phyloP scores from a whole-genome alignment of 2,113 vertebrate species.

The Upupa epops region DNA sequence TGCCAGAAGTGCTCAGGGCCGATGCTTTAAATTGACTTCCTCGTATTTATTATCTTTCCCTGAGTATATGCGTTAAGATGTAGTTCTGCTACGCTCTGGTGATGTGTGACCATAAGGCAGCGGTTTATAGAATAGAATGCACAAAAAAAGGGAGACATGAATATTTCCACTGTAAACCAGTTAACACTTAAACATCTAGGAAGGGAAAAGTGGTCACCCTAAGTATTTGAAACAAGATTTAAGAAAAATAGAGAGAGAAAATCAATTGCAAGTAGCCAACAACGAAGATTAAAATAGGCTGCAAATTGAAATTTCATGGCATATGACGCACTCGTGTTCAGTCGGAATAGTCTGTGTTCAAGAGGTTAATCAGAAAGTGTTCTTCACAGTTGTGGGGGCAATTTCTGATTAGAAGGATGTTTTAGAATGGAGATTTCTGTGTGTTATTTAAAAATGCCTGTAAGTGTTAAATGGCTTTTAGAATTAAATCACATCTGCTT shows the following conservation, averaged over 20 bases:
- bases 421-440: neutral
- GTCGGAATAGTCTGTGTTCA: neutral
- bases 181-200: neutral
- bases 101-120: neutral
- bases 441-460: neutral
- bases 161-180: neutral
- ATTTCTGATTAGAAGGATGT: neutral
- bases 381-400: neutral
- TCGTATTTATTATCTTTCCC: neutral
- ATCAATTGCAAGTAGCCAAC: neutral
- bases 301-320: neutral
- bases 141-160: neutral
- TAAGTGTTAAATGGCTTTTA: neutral
- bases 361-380: neutral
- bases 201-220: neutral
- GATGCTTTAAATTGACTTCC: constrained; percentile 14
- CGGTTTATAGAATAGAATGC: no score
- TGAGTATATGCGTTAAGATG: neutral
- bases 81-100: neutral
- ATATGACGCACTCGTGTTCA: neutral
- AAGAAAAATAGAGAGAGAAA: neutral
- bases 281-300: neutral
- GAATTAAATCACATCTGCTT: neutral
- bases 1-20: neutral
- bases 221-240: neutral